phyloP scores from a whole-genome alignment of 2,113 vertebrate genomes.

The Merops nubicus region DNA sequence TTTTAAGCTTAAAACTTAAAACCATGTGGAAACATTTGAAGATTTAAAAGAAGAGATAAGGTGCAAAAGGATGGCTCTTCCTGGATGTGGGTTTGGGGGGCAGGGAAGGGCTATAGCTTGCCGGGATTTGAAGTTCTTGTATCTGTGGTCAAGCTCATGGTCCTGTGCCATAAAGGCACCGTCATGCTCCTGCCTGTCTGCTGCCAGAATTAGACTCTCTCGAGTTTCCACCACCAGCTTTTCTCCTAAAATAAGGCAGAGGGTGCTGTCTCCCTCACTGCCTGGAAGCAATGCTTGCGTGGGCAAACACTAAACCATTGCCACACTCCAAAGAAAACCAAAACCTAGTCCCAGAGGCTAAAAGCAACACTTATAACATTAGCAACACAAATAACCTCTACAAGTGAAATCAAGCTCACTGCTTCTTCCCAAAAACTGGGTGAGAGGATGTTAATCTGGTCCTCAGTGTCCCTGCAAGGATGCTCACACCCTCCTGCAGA shows the following conservation, averaged over 20 bases:
- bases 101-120: neutral
- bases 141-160: accelerated
- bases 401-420: neutral
- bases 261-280: neutral
- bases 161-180: neutral
- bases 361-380: neutral
- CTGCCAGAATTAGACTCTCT: neutral
- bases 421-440: neutral
- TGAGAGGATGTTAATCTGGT: neutral
- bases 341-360: neutral
- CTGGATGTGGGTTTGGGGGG: neutral
- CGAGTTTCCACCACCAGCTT: neutral
- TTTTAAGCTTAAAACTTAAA: neutral
- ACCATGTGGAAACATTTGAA: neutral
- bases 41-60: neutral
- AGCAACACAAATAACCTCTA: neutral
- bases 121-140: neutral
- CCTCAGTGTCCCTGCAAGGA: accelerated
- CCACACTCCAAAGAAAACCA: neutral
- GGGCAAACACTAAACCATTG: neutral
- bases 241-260: neutral
- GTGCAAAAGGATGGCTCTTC: neutral
- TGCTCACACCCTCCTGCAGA: neutral
- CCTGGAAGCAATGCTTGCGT: accelerated
- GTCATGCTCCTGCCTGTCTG: neutral